phyloP scores from a whole-genome alignment of 1,140 invertebrate species.

The Lepidotrigona ventralis region DNA sequence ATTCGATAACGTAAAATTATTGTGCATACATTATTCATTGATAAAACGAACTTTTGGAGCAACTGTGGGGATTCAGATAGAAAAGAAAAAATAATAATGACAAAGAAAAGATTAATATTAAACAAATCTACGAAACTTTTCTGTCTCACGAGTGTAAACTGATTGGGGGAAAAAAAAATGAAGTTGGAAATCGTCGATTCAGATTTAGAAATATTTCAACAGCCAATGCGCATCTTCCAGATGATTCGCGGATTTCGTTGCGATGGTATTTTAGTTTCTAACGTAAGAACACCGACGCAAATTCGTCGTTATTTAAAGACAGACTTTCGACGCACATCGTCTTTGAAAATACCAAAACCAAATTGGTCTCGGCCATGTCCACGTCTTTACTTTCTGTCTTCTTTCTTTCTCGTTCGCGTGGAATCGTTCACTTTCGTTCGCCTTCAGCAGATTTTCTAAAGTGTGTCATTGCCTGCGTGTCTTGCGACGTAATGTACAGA shows the following conservation, averaged over 20 bases:
- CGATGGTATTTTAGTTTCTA: background rate
- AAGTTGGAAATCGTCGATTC: background rate
- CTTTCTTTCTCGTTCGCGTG: background rate
- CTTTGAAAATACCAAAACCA: too few species aligned
- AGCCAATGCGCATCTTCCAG: background rate
- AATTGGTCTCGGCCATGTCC: too few species aligned
- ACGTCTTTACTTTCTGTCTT: too few species aligned
- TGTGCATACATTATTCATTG: too few species aligned
- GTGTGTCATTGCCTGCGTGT: background rate
- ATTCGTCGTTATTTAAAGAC: conserved; percentile 40
- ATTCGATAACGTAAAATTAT: too few species aligned
- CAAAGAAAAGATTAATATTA: too few species aligned
- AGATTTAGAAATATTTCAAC: background rate
- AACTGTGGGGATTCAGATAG: too few species aligned
- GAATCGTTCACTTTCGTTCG: background rate
- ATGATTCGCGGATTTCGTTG: background rate
- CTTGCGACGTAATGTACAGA: background rate
- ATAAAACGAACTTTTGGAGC: too few species aligned
- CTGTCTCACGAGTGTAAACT: too few species aligned
- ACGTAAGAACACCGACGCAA: conserved; percentile 10
- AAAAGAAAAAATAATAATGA: too few species aligned
- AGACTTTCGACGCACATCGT: conserved; percentile 30
- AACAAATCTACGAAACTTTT: too few species aligned
- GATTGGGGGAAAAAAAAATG: too few species aligned
- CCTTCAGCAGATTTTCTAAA: background rate